A percentile compares a stretch with the other conserved stretches of the same genome.
Evolutionary conservation across 2,888 invertebrate genomes (phyloP).

Genomic region (Megalurothrips usitatus): DNA sequence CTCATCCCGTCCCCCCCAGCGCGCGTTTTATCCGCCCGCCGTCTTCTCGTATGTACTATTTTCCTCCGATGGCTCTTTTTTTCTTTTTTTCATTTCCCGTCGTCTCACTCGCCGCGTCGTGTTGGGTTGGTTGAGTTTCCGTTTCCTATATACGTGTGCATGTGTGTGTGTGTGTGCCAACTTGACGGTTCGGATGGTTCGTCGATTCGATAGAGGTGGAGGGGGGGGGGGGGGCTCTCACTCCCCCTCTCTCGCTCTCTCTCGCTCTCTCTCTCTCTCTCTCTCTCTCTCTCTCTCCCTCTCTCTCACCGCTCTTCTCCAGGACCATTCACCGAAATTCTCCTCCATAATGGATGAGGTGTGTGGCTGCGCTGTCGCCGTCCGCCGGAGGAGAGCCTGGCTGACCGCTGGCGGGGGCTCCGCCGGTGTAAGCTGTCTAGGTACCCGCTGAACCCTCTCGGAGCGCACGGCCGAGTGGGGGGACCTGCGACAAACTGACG

Average conservation of each 20-base stretch:
- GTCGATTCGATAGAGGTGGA: slow-evolving; percentile 7
- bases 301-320: background rate
- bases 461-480: too few species aligned
- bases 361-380: background rate
- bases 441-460: too few species aligned
- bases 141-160: background rate
- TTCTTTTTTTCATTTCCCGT: background rate
- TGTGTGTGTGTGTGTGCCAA: background rate
- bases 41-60: background rate
- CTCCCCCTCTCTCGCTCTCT: too few species aligned
- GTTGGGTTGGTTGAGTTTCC: background rate
- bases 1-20: too few species aligned
- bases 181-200: slow-evolving; percentile 8
- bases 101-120: background rate
- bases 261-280: too few species aligned
- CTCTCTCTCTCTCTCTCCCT: background rate
- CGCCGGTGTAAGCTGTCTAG: too few species aligned
- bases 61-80: background rate
- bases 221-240: too few species aligned
- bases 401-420: background rate
- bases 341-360: slow-evolving; percentile 5
- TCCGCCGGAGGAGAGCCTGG: background rate
- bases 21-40: too few species aligned
- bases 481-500: too few species aligned
- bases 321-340: background rate